Percentiles rank a stretch among this genome's conserved stretches.
These are phyloP conservation scores for Enteromius radiatus DNA, from an alignment of 2,797 vertebrate species.

Conservation along the genomic window DNA sequence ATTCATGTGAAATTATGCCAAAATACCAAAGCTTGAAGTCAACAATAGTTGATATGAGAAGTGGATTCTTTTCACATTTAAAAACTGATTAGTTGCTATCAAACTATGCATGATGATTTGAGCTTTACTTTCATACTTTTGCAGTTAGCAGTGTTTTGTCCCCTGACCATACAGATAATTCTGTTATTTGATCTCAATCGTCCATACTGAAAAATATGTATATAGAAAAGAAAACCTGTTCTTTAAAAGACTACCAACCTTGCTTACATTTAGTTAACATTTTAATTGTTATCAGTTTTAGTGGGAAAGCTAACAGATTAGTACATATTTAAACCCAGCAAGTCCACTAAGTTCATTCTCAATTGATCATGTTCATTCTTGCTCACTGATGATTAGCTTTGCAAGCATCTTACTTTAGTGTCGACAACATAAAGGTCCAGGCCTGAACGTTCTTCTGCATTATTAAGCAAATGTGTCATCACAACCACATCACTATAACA, in stretches of 20 bases:
- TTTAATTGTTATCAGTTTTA: not conserved
- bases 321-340: not conserved
- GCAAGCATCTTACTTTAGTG: conserved; percentile 33
- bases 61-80: not conserved
- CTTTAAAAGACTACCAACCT: no score
- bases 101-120: not conserved
- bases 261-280: not conserved
- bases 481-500: not conserved
- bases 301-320: not conserved
- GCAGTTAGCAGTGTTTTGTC: not conserved
- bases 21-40: not conserved
- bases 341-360: conserved; percentile 35
- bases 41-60: not conserved
- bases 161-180: not conserved
- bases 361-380: conserved; percentile 38
- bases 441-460: conserved; percentile 18
- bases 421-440: conserved; percentile 20
- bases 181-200: not conserved
- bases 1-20: not conserved
- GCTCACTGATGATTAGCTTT: conserved; percentile 41
- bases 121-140: not conserved
- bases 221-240: no score
- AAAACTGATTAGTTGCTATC: not conserved
- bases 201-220: no score
- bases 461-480: conserved; percentile 30